A percentile compares a stretch with the other conserved stretches of the same genome.
phyloP scores from a whole-genome alignment of 2,113 vertebrate genomes.

The Hypanus sabinus region DNA sequence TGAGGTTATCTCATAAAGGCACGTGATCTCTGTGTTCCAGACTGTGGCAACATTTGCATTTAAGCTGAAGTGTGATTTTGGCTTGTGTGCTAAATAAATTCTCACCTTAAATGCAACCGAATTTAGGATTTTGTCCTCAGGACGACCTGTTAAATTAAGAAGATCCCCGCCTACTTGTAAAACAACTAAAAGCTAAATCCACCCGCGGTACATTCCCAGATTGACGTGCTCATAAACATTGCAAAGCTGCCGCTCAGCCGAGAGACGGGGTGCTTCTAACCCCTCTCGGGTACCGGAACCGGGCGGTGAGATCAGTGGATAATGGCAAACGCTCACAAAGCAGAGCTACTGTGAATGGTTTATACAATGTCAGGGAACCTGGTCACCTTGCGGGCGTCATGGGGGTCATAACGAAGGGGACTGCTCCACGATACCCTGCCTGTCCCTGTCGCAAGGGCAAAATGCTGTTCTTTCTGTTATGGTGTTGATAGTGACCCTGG shows the following conservation, averaged over 20 bases:
- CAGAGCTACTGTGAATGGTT: not conserved
- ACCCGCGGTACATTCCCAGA: too few species aligned
- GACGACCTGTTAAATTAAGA: not conserved
- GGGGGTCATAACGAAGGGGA: too few species aligned
- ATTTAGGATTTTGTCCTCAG: not conserved
- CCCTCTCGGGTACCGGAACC: not conserved
- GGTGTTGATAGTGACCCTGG: not conserved
- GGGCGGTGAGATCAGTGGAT: not conserved
- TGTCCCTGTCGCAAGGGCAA: not conserved
- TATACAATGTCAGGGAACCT: not conserved
- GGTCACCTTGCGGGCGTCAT: not conserved
- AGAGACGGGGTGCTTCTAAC: not conserved
- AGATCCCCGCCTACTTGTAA: not conserved
- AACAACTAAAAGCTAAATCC: not conserved
- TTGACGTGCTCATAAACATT: not conserved
- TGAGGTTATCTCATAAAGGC: not conserved
- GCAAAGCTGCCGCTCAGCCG: not conserved
- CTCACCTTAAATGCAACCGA: not conserved
- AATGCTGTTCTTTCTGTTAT: not conserved
- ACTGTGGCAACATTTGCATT: not conserved
- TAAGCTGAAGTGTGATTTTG: slow-evolving; percentile 8
- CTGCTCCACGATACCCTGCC: too few species aligned
- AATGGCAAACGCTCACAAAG: not conserved
- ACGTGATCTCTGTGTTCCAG: not conserved
- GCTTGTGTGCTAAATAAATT: not conserved